Percentiles rank a stretch among this genome's conserved stretches.
These are phyloP conservation scores for Lycodopsis pacificus DNA, from an alignment of 2,797 vertebrate genomes.

Conservation along the genomic window DNA sequence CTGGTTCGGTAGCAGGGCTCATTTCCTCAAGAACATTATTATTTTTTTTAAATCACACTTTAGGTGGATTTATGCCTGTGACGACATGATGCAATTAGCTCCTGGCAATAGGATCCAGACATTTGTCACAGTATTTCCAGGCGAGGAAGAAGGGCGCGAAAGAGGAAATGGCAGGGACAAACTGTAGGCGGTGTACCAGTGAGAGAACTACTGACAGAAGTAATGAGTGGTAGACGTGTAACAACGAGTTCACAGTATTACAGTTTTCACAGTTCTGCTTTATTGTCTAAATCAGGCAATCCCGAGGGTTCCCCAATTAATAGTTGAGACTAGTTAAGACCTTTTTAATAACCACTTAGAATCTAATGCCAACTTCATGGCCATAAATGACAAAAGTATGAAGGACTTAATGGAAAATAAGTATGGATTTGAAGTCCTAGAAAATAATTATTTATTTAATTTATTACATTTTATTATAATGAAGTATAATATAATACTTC, in stretches of 20 bases:
- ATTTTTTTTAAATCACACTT: constrained; percentile 8
- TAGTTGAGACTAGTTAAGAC: not conserved
- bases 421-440: not conserved
- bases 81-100: constrained; percentile 18
- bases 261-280: not conserved
- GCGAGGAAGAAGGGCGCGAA: not conserved
- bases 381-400: not conserved
- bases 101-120: constrained; percentile 13
- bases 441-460: not conserved
- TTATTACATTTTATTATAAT: not conserved
- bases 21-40: not conserved
- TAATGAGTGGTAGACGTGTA: not conserved
- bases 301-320: not conserved
- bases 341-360: not conserved
- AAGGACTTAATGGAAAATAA: not conserved
- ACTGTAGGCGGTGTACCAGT: constrained; percentile 18
- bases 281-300: not conserved
- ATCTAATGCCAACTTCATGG: not conserved
- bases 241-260: not conserved
- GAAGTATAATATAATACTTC: not conserved
- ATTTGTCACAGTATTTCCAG: constrained; percentile 33
- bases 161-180: constrained; percentile 31
- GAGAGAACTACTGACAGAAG: constrained; percentile 8
- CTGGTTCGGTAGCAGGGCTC: not conserved
- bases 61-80: constrained; percentile 12